Base-by-base conservation (phyloP, 2,888 invertebrate genomes). In the Lycaena phlaeas region DNA sequence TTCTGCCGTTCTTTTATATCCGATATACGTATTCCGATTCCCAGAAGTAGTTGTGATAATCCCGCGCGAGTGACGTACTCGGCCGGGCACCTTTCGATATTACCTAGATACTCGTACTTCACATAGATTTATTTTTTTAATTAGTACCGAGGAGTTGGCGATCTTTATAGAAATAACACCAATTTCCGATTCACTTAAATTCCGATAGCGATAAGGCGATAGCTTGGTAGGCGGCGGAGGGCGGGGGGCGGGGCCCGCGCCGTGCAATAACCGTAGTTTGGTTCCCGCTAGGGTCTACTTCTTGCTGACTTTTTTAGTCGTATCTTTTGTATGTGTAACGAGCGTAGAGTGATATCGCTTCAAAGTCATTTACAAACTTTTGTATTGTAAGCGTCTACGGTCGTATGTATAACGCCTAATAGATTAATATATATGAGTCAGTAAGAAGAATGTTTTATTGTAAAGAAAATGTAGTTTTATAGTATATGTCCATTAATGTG, bases 401-500 rank as follows among this genome's bases (percentile, higher is more conserved):
- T 41, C 44, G 18, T 6, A 4, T 11, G 6, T 5, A 7, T 22
- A 22, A 11, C 17, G 34, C 34, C 34, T 34, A 34, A 22, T 34
- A 34, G 34, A 22, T 34, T 34, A 30, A 22, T 39, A 43, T 38
- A 58, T 54, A 60, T 71, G 70, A 72, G 69, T 74, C 78, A 69
- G 78, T 72, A 65, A 67, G 73, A 70, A 70, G 69, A 50, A 61
- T 68, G 68, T 17, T 40, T 31, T 76, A 74, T 73, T 69, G 40
- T 69, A 54, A 54, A 50, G 59, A 60, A 61, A 69, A 59, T 57
- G 70, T 75, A 81, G 81, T 63, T 59, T 55, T 36, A 41, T 75
- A 78, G 72, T 79, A 61, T 74, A 72, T 84, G 84, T 84, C 84
- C 82, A 81, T 84, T 61, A 71, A 78, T 81, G 76, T 79, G 69